Conservation (phyloP, 2,797 vertebrate genomes). For the Aldrovandia affinis region DNA sequence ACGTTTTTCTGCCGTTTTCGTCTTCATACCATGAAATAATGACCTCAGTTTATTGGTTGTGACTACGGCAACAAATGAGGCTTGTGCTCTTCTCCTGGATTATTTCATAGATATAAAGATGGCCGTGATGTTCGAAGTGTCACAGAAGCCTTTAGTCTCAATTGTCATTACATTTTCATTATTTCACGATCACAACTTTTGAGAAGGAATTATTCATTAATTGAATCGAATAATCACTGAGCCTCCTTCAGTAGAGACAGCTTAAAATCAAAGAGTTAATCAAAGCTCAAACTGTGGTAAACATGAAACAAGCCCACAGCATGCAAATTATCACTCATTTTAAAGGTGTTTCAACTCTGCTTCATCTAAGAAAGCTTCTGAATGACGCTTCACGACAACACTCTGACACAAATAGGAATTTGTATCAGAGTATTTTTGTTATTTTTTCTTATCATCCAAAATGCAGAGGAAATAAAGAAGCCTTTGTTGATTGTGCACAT, state of each 20-base stretch:
- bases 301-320: constrained; percentile 10
- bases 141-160: constrained; percentile 57
- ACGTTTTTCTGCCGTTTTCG: constrained; percentile 49
- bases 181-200: constrained; percentile 56
- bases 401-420: neutral
- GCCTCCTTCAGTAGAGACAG: constrained; percentile 20
- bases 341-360: neutral
- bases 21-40: constrained; percentile 33
- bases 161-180: constrained; percentile 66
- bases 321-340: constrained; percentile 4
- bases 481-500: neutral
- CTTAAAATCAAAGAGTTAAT: constrained; percentile 36
- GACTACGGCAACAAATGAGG: constrained; percentile 69
- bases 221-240: constrained; percentile 41
- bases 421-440: neutral
- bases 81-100: constrained; percentile 65
- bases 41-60: constrained; percentile 59
- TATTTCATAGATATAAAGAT: constrained; percentile 70
- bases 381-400: neutral
- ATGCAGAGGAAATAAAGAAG: neutral
- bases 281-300: constrained; percentile 22
- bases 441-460: neutral
- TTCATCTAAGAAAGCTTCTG: neutral
- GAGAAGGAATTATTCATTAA: constrained; percentile 51
- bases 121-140: constrained; percentile 69